Percentiles rank a stretch among this genome's conserved stretches.
Evolutionary conservation across 2,888 invertebrate genomes (phyloP).

Genomic region (Perithous albicinctus): DNA sequence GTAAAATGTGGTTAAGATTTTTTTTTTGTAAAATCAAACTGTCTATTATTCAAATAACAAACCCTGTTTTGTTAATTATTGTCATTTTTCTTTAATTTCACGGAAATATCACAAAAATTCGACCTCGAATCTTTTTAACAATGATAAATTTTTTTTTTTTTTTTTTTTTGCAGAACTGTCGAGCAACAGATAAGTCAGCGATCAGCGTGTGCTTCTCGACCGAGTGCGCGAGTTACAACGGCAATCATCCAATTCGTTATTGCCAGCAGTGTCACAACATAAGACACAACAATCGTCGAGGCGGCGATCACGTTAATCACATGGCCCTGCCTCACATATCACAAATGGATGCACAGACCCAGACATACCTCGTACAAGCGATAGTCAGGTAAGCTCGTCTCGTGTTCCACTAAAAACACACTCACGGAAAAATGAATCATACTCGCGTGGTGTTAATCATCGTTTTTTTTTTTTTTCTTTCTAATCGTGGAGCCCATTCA

Average conservation of each 20-base stretch:
- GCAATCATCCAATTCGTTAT: slow-evolving; percentile 97
- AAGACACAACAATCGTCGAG: slow-evolving; percentile 94
- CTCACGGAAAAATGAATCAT: slow-evolving; percentile 8
- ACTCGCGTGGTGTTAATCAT: slow-evolving; percentile 17
- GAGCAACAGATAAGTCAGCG: slow-evolving; percentile 95
- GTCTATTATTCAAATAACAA: too few species aligned
- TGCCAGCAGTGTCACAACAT: slow-evolving; percentile 96
- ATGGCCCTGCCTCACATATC: slow-evolving; percentile 94
- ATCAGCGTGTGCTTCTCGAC: slow-evolving; percentile 98
- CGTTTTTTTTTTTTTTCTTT: slow-evolving; percentile 16
- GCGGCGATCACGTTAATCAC: slow-evolving; percentile 96
- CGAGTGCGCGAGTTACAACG: slow-evolving; percentile 98
- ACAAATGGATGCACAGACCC: slow-evolving; percentile 95
- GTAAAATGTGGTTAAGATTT: too few species aligned
- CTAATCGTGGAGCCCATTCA: slow-evolving; percentile 25
- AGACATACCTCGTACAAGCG: slow-evolving; percentile 97
- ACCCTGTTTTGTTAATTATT: too few species aligned
- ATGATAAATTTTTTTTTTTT: not conserved
- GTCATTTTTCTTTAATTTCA: too few species aligned
- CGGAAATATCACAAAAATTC: too few species aligned
- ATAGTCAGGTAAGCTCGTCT: slow-evolving; percentile 90
- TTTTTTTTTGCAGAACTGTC: slow-evolving; percentile 90
- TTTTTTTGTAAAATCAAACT: too few species aligned
- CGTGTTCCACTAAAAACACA: slow-evolving; percentile 15
- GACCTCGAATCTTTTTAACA: not conserved